Conservation (phyloP, 2,888 invertebrate species). For the Cephus pulcher region DNA sequence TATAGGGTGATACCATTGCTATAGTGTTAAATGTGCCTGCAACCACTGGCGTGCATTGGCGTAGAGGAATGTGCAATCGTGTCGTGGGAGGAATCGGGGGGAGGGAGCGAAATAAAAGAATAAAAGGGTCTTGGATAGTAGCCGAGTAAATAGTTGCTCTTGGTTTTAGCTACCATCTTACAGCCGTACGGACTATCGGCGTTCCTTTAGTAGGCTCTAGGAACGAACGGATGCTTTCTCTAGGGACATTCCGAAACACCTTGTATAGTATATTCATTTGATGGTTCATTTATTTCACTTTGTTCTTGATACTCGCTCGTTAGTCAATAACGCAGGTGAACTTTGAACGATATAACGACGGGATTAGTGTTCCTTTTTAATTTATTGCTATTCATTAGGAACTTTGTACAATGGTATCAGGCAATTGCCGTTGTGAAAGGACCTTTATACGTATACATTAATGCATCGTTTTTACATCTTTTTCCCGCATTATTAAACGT, state of each 20-base stretch:
- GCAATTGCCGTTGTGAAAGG: not conserved
- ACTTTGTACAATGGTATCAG: not conserved
- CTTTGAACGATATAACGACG: not conserved
- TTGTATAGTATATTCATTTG: not conserved
- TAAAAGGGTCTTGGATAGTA: not conserved
- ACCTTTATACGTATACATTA: not conserved
- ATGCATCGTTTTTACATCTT: not conserved
- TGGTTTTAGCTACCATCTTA: not conserved
- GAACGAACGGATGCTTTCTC: not conserved
- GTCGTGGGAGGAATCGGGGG: not conserved
- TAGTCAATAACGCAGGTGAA: not conserved
- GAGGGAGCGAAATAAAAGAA: not conserved
- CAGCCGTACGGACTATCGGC: not conserved
- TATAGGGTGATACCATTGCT: not conserved
- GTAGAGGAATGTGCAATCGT: not conserved
- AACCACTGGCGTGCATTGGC: not conserved
- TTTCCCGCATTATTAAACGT: not conserved
- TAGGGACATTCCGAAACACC: not conserved
- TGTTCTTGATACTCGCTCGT: not conserved
- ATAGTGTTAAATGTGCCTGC: not conserved
- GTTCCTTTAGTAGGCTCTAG: not conserved
- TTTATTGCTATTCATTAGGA: not conserved
- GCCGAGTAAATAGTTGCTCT: not conserved
- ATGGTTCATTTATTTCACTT: not conserved
- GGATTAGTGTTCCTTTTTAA: not conserved